Conservation (phyloP, 1,140 invertebrate genomes). For the Goniozus legneri region DNA sequence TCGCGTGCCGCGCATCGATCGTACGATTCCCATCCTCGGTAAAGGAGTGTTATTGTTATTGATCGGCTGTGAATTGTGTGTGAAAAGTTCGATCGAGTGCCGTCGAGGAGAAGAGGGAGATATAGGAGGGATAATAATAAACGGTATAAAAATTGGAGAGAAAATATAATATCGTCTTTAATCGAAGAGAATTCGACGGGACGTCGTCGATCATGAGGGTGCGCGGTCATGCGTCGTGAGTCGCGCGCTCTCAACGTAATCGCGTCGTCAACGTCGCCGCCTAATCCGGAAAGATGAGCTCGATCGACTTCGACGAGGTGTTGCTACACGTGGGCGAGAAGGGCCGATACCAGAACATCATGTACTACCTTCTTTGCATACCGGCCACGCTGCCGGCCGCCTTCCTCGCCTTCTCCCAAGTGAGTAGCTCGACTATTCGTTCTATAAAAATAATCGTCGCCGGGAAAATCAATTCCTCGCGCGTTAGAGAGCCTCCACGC, state of each 20-base stretch:
- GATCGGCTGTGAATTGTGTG: neutral
- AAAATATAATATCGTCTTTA: no score
- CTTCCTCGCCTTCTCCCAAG: conserved; percentile 67
- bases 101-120: neutral
- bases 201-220: conserved; percentile 17
- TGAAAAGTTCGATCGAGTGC: neutral
- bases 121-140: no score
- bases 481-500: no score
- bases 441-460: no score
- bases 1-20: no score
- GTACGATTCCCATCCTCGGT: no score
- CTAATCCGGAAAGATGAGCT: conserved; percentile 45
- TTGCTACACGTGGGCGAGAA: conserved; percentile 64
- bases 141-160: no score
- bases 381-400: conserved; percentile 66
- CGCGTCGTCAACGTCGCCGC: conserved; percentile 14
- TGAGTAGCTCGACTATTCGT: no score
- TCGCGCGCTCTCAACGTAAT: conserved; percentile 22
- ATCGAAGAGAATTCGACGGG: conserved; percentile 6
- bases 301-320: conserved; percentile 67
- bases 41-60: no score
- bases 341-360: conserved; percentile 66
- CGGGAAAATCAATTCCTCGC: no score
- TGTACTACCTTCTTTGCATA: conserved; percentile 68
- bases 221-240: conserved; percentile 30